Evolutionary conservation across 92 coral and sea anemone genomes (phyloP).

Genomic region (Virgularia gustaviana): DNA sequence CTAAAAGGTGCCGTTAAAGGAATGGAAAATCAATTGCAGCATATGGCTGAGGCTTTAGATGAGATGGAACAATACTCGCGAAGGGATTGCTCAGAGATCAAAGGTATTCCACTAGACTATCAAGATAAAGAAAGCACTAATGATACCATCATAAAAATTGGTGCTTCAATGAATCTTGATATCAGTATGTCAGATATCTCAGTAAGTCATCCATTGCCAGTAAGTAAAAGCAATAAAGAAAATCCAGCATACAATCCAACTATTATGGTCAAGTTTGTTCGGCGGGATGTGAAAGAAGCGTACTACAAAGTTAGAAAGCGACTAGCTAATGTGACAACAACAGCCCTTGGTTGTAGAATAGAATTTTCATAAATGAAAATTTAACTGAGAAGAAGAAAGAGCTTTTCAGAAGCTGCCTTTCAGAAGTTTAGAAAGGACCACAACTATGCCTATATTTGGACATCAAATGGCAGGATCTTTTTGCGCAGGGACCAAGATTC

Average conservation of each 20-base stretch:
- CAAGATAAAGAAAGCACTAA: constrained; percentile 7
- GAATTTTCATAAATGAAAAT: constrained; percentile 45
- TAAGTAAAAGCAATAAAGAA: constrained; percentile 39
- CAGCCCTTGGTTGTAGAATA: constrained; percentile 43
- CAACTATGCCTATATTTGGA: background rate
- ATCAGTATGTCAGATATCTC: constrained; percentile 38
- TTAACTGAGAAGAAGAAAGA: constrained; percentile 16
- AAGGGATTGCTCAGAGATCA: constrained; percentile 13
- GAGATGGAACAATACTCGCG: constrained; percentile 24
- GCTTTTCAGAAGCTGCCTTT: background rate
- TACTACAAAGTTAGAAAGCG: constrained; percentile 40
- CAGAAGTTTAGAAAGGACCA: background rate
- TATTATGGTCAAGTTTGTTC: constrained; percentile 57
- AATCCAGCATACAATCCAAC: constrained; percentile 24
- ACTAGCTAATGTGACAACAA: constrained; percentile 7
- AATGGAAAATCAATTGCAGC: background rate
- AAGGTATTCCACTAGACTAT: background rate
- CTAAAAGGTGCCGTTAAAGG: background rate
- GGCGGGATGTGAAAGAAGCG: constrained; percentile 30
- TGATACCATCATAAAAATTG: constrained; percentile 25
- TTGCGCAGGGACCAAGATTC: background rate
- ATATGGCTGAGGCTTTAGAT: background rate
- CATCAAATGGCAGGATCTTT: background rate
- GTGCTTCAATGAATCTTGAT: constrained; percentile 40
- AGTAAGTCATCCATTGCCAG: constrained; percentile 48